Percentiles rank a stretch among this genome's conserved stretches.
These are phyloP conservation scores for Aricia artaxerxes DNA, from an alignment of 2,888 invertebrate genomes.

Conservation along the genomic window DNA sequence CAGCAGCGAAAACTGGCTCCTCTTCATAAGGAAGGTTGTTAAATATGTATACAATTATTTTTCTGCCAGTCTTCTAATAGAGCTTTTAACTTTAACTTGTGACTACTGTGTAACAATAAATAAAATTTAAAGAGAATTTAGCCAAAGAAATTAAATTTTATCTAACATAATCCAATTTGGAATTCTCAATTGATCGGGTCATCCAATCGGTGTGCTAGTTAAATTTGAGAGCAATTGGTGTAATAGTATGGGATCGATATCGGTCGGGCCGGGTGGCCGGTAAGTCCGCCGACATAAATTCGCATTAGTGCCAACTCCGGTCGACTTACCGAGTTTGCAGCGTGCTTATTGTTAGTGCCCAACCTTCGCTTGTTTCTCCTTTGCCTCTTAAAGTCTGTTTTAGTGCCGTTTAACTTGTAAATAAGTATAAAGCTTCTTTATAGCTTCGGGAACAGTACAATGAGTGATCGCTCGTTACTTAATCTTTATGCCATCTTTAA, in stretches of 20 bases:
- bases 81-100: background rate
- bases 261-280: constrained; percentile 49
- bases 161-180: constrained; percentile 1
- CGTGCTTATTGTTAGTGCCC: constrained; percentile 63
- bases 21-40: too few relatives aligned
- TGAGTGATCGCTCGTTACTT: background rate
- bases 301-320: constrained; percentile 78
- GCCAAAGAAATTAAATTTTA: background rate
- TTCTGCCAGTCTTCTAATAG: background rate
- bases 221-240: constrained; percentile 63
- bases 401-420: background rate
- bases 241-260: constrained; percentile 69
- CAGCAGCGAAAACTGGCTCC: background rate
- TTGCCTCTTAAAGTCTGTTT: background rate
- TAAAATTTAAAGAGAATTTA: background rate
- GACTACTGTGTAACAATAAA: background rate
- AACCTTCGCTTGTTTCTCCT: constrained; percentile 33
- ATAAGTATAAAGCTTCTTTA: background rate
- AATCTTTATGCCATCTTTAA: background rate
- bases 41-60: too few relatives aligned
- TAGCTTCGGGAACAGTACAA: background rate
- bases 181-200: constrained; percentile 7
- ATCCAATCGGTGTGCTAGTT: constrained; percentile 45
- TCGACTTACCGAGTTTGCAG: constrained; percentile 74
- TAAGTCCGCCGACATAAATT: constrained; percentile 76